Evolutionary conservation across 2,113 vertebrate species (phyloP), one percentile per base, ranked within the genome.

Genomic region (Shinisaurus crocodilurus): DNA sequence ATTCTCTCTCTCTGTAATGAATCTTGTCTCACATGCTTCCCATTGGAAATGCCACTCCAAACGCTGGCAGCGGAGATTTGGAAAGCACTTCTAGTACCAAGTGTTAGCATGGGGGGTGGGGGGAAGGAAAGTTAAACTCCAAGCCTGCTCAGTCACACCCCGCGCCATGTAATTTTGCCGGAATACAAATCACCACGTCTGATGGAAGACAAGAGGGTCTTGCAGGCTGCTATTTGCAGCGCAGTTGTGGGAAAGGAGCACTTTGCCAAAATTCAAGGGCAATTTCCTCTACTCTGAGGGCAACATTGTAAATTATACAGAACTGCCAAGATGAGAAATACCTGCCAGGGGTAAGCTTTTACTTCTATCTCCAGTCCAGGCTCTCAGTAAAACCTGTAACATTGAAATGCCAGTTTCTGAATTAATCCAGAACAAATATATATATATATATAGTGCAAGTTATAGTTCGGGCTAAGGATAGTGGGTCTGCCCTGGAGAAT

Each of bases 41-140:
- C 48, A 89, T 93, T 92, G 92, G 90, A 96, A 97, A 97, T 95
- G 96, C 95, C 97, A 96, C 97, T 96, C 96, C 95, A 96, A 75
- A 92, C 91, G 94, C 94, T 84, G 15, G 91, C 89, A 94, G 94
- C 37, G 93, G 91, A 92, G 77, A 92, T 96, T 96, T 9, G 90
- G 94, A 94, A 95, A 96, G 92, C 96, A 89, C 95, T 96, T 91
- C 91, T 93, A 90, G 93, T 93, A 79, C 93, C 86, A 83, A 95
- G 93, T 54, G n/a, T 93, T 94, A 94, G 95, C 94, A 82, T 23
- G 81, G 76, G 7, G 91, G 93, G 91, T 87, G 27, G 20, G n/a
- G 9, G 76, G 48, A 34, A 86, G 91, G 93, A 92, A 88, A 77
- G 93, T 65, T 84, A 95, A 93, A 40, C 87, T 27, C 89, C 1